Evolutionary conservation across 1,140 invertebrate species (phyloP), one percentile per base, ranked within the genome.

Genomic region (Riptortus pedestris): DNA sequence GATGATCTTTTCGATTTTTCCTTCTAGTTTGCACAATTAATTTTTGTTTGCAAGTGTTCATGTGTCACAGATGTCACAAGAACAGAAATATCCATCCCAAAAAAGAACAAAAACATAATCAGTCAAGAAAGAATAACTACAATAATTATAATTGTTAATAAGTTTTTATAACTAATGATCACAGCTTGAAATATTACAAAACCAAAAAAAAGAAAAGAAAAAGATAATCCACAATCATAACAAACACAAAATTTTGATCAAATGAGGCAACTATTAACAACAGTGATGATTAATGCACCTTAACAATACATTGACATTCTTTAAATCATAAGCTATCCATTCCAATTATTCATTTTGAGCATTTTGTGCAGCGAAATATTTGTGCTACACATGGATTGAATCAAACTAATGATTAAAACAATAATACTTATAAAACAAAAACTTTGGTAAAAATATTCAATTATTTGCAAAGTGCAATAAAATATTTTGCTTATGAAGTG

Each of bases 91-190:
- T 59, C 45, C 65, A 63, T 55, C 57, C 62, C 27, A 64, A 64
- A 65, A 64, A 52, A 67, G 29, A 59, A 62, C 22, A 67, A 67
- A 52, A 28, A 51, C 27, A 47, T 27, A 57, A 63, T 51, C 38
- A 66, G 43, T 59, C 20, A 27, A n/a, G 28, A 45, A 51, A 55
- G 61, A 59, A 67, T 61, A 66, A 67, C 24, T 55, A 71, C 59
- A 70, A 63, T 68, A 71, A 72, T 72, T 70, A 70, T 74, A 74
- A 73, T 72, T 73, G 66, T 71, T 68, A 67, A 69, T 14, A 38
- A 38, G 14, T 38, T 14, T 7, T 38, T 7, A 38, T 38, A 7
- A 14, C 14, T 38, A 38, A 7, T 7, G 31, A 7, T 38, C 14
- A 38, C 31, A 38, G 14, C 31, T 38, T 7, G 14, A 38, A 38